Base-by-base conservation (phyloP, 2,113 vertebrate species). In the Ageneiosus marmoratus region DNA sequence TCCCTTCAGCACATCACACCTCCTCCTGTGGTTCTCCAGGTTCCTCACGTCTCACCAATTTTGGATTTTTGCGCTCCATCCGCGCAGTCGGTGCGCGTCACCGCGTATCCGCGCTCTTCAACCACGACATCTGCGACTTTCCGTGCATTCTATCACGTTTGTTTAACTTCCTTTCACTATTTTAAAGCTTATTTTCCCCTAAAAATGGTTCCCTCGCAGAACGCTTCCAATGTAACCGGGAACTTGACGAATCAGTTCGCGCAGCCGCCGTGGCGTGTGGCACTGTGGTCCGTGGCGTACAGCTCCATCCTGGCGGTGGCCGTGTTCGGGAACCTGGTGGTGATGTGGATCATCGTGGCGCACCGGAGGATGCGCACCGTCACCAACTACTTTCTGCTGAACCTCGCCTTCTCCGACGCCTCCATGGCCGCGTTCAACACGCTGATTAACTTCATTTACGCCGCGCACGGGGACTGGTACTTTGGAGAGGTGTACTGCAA, bases 291-390 rank as follows among this genome's bases (percentile, higher is more conserved):
- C 9, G 90, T 98, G 34, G 97, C 97, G 4, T 99, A 98, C 5
- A 96, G 96, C 29, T 88, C 86, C 0, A 96, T 98, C 84, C 94
- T 98, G 88, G 94, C 97, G 0, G 96, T 97, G 91, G 97, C 98
- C 0, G 96, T 99, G 82, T 96, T 97, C 44, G 98, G 98, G 27
- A 99, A 99, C 88, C 91, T 98, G 63, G 92, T 97, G 20, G 98
- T 99, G 41, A 97, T 98, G 69, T 99, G 98, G 98, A 98, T 99
- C 92, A 97, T 99, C 82, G 90, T 99, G 79, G 98, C 98, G 20
- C 98, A 99, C 92, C 97, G 97, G 84, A 95, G 96, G 46, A 99
- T 99, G 98, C 94, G 98, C 86, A 99, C 98, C 0, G 97, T 99
- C 86, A 99, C 97, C 72, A 99, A 98, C 89, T 98, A 96, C 89